Evolutionary conservation across 2,888 invertebrate species (phyloP), one percentile per base, ranked within the genome.

Genomic region (Bedellia somnulentella): DNA sequence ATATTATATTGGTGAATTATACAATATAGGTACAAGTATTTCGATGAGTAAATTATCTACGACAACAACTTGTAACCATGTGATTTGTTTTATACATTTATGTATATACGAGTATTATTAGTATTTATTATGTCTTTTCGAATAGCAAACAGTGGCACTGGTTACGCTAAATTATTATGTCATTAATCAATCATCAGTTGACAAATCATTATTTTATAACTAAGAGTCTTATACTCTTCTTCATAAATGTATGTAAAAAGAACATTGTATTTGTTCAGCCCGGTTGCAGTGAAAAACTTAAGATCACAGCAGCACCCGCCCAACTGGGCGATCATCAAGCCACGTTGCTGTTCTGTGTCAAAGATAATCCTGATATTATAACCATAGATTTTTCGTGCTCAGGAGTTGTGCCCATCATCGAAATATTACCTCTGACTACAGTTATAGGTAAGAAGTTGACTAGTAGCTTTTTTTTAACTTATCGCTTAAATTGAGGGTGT

Each of bases 341-440:
- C 32, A 44, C 54, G 6, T 41, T 75, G 9, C 32, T 73, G 22
- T 62, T 73, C 36, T 66, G 71, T 40, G 49, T 81, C 2, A 78
- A 78, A 44, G 73, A 83, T 43, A 85, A 84, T 47, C 82, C 83
- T 1, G 67, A 73, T 40, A 66, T 81, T 21, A 62, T 80, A 18
- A 46, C 51, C 4, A 63, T 83, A 6, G 56, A 70, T 38, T 46
- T 84, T 4, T 49, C 57, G 8, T 77, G 80, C 38, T 64, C 54
- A 23, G 81, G 82, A 12, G 66, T 78, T 4, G 57, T 71, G 26
- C 61, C 83, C 22, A 55, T 62, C 11, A 62, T 83, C 24, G 70
- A 70, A 45, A 64, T 73, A 46, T 42, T 75, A 15, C 75, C 75
- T 2, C 37, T 58, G 9, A 57, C 55, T 27, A 73, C 71, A 46